A percentile compares a stretch with the other conserved stretches of the same genome.
phyloP scores from a whole-genome alignment of 2,113 vertebrate species.

The Rhinoptilus africanus region DNA sequence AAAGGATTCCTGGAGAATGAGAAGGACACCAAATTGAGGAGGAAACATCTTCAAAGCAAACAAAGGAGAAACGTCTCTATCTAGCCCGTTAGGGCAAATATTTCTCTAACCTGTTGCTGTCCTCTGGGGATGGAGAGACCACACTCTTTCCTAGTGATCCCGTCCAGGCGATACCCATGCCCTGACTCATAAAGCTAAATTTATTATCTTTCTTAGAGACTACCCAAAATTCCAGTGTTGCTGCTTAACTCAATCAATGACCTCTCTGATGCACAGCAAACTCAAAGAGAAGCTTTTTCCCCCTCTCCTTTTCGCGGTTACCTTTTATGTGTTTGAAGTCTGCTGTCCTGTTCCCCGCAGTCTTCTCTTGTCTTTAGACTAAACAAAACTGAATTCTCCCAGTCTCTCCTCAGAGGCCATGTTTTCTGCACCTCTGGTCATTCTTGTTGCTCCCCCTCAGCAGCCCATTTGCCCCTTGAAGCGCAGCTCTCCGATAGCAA shows the following conservation, averaged over 20 bases:
- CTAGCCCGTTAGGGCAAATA: constrained; percentile 48
- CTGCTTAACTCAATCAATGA: constrained; percentile 11
- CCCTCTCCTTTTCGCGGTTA: constrained; percentile 6
- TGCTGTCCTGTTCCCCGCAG: not conserved
- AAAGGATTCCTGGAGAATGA: constrained; percentile 51
- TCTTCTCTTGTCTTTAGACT: constrained; percentile 38
- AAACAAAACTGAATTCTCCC: constrained; percentile 48
- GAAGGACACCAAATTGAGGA: not conserved
- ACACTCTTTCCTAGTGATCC: not conserved
- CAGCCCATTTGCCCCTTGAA: not conserved
- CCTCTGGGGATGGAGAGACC: not conserved
- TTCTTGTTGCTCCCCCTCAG: not conserved
- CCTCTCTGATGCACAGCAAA: not conserved
- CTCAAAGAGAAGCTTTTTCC: not conserved
- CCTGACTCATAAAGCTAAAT: not conserved
- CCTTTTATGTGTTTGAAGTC: constrained; percentile 18
- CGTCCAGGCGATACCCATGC: not conserved
- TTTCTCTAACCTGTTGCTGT: constrained; percentile 53
- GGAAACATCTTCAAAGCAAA: constrained; percentile 45
- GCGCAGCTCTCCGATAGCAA: not conserved
- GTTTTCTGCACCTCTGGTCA: not conserved
- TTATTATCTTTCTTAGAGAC: constrained; percentile 34
- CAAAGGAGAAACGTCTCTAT: not conserved
- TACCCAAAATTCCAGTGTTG: constrained; percentile 8
- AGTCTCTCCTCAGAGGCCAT: not conserved